Evolutionary conservation across 2,797 vertebrate genomes (phyloP), one percentile per base, ranked within the genome.

Genomic region (Percopsis omiscomaycus): DNA sequence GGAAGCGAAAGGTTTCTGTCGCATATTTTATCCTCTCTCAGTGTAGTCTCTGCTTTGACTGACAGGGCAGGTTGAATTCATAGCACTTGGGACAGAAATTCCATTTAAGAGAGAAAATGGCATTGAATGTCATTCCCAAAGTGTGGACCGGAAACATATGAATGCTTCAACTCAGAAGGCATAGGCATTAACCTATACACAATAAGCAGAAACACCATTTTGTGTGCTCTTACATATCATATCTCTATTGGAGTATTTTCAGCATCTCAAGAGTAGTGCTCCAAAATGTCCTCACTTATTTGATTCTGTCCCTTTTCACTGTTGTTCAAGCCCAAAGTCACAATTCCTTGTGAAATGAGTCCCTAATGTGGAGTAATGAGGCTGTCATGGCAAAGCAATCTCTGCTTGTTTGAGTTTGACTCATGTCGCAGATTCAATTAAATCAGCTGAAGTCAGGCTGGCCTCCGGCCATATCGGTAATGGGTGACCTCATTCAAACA

Each of bases 401-500:
- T 87, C 82, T 89, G 88, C 88, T 90, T 91, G 88, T 91, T 91
- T 89, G 89, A 91, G 84, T 91, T 90, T 91, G 89, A 91, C 88
- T 91, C 90, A 91, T 90, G 90, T 86, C 64, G 86, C 88, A 90
- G 82, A 91, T 91, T 90, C 87, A 91, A 91, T 91, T 91, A 91
- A 91, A 89, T 89, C 87, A 89, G 87, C 87, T 89, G 88, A 89
- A 91, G 88, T 89, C 84, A 81, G 88, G 71, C 84, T 90, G 90
- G 89, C 90, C 88, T 29, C 62, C 0, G 89, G 90, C 89, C 89
- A 88, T 76, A 87, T 89, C 83, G 80, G 90, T 89, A 91, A 91
- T 89, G 90, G 85, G 82, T 91, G 90, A 91, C 90, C 90, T 91
- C 90, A 90, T 91, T 91, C 86, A 88, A 91, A 91, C 89, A 91